phyloP scores from a whole-genome alignment of 1,140 invertebrate species.

The Hirudo medicinalis region DNA sequence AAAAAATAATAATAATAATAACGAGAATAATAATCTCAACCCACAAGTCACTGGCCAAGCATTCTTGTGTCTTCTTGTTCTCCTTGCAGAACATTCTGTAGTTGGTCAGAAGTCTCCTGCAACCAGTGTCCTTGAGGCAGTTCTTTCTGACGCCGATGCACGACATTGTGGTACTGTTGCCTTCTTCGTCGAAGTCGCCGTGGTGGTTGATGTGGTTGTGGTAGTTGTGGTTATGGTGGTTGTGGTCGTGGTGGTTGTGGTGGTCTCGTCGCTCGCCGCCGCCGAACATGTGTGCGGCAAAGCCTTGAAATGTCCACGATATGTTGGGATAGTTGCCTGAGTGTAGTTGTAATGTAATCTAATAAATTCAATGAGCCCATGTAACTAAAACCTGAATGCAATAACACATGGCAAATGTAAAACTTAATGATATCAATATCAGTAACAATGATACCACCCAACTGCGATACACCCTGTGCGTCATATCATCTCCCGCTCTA shows the following conservation, averaged over 20 bases:
- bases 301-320: background rate
- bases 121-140: constrained; percentile 11
- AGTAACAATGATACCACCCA: too few species aligned
- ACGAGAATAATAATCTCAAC: too few species aligned
- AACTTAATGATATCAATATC: too few species aligned
- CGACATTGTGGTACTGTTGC: background rate
- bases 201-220: background rate
- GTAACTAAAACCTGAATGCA: too few species aligned
- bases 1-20: too few species aligned
- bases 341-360: too few species aligned
- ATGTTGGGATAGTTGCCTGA: constrained; percentile 4
- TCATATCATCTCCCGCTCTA: too few species aligned
- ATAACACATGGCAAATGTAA: too few species aligned
- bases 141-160: constrained; percentile 14
- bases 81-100: constrained; percentile 10
- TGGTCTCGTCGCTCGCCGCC: background rate
- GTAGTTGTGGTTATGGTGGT: constrained; percentile 7
- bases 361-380: too few species aligned
- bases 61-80: constrained; percentile 12
- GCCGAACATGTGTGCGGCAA: background rate
- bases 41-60: constrained; percentile 13
- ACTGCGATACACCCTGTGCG: too few species aligned
- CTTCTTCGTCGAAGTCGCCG: background rate
- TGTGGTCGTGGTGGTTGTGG: background rate
- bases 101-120: background rate